Base-by-base conservation (phyloP, 2,888 invertebrate species). In the Perizoma flavofasciatum region DNA sequence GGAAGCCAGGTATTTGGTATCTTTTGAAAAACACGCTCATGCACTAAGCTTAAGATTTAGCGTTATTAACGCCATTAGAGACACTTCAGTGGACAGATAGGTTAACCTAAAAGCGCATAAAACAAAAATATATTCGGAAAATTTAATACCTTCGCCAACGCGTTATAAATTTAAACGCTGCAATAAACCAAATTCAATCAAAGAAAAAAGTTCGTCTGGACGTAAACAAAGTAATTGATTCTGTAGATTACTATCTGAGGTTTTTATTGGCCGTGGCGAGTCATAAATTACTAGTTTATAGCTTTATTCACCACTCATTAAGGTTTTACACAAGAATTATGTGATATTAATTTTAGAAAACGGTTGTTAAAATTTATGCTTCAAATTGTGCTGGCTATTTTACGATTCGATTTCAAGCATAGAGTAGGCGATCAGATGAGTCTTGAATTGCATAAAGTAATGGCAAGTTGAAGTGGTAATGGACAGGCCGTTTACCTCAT, bases 291-390 rank as follows among this genome's bases (percentile, higher is more conserved):
- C 65, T 63, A 59, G 72, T 88, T 88, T 89, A 89, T 88, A 73
- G 83, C 88, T 89, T 83, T 89, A 89, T 89, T 88, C 86, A 79
- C 83, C 82, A 82, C 86, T 88, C 88, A 89, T 89, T 89, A 88
- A 84, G 80, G 83, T 83, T 88, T 88, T 85, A 88, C 86, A 83
- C 82, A 80, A 80, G 79, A 82, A 84, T 86, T 87, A 89, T 86
- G 84, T 85, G 81, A 81, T 88, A 89, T 88, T 88, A 88, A 89
- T 88, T 83, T 88, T 86, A 86, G 85, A 88, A 86, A 88, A 86
- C 81, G 82, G 77, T 76, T 75, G 74, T 81, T 73, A 77, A 48
- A 81, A 82, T 88, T 86, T 88, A 88, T 82, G 75, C 71, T 66
- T 69, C 65, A 68, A 74, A 72, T 72, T 71, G 73, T 75, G 77